Evolutionary conservation across 2,113 vertebrate species (phyloP), one percentile per base, ranked within the genome.

Genomic region (Protobothrops flavoviridis): DNA sequence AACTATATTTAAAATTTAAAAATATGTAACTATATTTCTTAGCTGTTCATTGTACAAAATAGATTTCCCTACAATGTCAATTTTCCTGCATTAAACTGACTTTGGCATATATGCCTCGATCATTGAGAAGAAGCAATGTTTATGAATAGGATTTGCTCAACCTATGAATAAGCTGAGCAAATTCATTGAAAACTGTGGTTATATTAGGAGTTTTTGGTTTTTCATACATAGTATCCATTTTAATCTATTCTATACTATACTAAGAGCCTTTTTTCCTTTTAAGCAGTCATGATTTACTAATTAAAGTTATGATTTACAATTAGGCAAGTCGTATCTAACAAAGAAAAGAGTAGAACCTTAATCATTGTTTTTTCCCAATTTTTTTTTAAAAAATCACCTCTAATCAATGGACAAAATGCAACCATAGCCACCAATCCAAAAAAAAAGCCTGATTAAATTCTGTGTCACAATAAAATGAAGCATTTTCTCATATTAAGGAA

Each of bases 151-250:
- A 74, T 20, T 57, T 91, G 69, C 45, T 85, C n/a, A 74, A 33
- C 9, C 87, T 92, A 92, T 87, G 69, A 87, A 85, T 92, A 43
- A 92, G 26, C 86, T 92, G 93, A 39, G 10, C 50, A 90, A 89
- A 23, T 13, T 57, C 21, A 87, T 56, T 93, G 86, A 93, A 33
- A 94, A 61, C 23, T 91, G 94, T 48, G 52, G 17, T 64, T 33
- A 12, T 90, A 57, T 74, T 0, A 50, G n/a, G 23, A 74, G 91
- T 88, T 29, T 52, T 53, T 95, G 53, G 91, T 91, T 86, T 94
- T 92, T 52, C 92, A 92, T 89, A 92, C 81, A 91, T 90, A 92
- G 90, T 91, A 93, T 53, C 26, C 81, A 5, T 88, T 93, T 57
- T 91, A 61, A 57, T 94, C 10, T 92, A 52, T 93, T 94, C 10